phyloP scores from a whole-genome alignment of 2,113 vertebrate species.

The Stictonetta naevosa region DNA sequence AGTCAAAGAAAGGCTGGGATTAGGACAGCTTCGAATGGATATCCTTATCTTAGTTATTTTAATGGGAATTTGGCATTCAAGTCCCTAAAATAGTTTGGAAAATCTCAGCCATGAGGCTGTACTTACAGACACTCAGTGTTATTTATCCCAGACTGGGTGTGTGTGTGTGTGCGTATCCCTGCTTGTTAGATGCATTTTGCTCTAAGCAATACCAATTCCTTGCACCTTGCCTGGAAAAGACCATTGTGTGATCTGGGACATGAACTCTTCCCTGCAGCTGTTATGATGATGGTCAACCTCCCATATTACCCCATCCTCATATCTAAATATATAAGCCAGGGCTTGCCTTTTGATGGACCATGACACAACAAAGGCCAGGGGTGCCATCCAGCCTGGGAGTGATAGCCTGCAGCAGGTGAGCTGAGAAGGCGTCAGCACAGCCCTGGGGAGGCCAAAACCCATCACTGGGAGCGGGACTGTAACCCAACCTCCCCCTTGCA shows the following conservation, averaged over 20 bases:
- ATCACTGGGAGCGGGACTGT: fast-evolving
- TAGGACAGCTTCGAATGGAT: not conserved
- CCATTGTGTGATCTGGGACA: fast-evolving
- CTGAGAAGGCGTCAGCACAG: not conserved
- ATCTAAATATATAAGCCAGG: not conserved
- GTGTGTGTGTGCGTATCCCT: not conserved
- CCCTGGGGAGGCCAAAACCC: not conserved
- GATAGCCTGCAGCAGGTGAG: not conserved
- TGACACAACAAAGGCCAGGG: not conserved
- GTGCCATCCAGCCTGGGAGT: not conserved
- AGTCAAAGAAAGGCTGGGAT: not conserved
- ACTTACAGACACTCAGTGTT: not conserved
- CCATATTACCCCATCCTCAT: fast-evolving
- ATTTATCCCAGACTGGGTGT: not conserved
- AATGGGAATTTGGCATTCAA: not conserved
- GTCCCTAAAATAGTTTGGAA: not conserved
- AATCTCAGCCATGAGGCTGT: not conserved
- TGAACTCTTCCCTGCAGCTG: not conserved
- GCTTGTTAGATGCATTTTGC: not conserved
- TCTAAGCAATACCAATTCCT: fast-evolving
- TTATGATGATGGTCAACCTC: fast-evolving
- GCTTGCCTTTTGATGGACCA: not conserved
- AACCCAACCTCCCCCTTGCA: not conserved
- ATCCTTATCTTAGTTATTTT: not conserved
- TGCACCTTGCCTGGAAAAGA: not conserved